Conservation (phyloP, 2,888 invertebrate genomes). For the Ypsolopha sequella region DNA sequence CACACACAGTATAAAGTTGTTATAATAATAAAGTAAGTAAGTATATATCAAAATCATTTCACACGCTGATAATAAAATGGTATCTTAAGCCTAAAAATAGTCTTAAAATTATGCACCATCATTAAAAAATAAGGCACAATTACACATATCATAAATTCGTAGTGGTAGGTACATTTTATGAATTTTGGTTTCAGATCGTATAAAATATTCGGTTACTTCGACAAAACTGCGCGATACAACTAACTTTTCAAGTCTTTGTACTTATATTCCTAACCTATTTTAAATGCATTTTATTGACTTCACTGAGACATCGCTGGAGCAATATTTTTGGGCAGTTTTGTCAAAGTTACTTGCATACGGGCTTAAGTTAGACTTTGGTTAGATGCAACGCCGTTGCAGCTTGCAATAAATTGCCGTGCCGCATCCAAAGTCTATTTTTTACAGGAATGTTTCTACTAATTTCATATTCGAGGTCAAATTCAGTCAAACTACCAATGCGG, state of each 20-base stretch:
- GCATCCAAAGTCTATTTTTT: background rate
- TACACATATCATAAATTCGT: conserved; percentile 18
- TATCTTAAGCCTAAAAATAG: conserved; percentile 18
- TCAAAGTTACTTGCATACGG: conserved; percentile 21
- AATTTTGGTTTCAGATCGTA: conserved; percentile 44
- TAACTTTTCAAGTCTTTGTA: conserved; percentile 52
- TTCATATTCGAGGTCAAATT: background rate
- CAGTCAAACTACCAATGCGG: background rate
- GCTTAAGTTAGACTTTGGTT: no score
- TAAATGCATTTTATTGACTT: conserved; percentile 60
- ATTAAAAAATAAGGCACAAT: conserved; percentile 16
- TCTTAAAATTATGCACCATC: conserved; percentile 41
- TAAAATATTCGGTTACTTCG: conserved; percentile 16
- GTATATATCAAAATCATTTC: conserved; percentile 10
- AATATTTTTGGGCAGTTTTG: conserved; percentile 30
- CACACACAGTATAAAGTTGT: conserved; percentile 19
- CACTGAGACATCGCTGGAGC: conserved; percentile 30
- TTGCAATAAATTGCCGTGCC: no score
- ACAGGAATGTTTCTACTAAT: conserved; percentile 40
- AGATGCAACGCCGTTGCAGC: no score
- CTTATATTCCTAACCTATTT: conserved; percentile 54
- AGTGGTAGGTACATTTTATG: conserved; percentile 15
- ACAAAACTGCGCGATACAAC: conserved; percentile 29
- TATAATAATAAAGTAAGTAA: background rate
- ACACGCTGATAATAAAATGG: conserved; percentile 22